phyloP scores from a whole-genome alignment of 2,797 vertebrate genomes.

The Hippopotamyrus pictus region DNA sequence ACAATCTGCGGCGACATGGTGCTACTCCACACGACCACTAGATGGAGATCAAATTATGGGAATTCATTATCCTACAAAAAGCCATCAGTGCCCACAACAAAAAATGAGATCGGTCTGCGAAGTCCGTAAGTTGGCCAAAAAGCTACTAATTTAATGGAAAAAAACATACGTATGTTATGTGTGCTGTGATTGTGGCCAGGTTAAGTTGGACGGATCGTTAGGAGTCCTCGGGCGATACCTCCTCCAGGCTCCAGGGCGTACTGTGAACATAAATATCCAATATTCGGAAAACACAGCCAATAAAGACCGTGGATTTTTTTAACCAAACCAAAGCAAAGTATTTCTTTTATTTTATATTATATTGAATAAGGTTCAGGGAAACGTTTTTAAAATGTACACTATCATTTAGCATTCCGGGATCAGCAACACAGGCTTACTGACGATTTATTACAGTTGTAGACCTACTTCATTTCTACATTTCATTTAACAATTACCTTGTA shows the following conservation, averaged over 20 bases:
- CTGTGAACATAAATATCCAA: background rate
- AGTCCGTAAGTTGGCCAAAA: background rate
- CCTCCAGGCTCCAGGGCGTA: background rate
- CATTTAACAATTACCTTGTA: background rate
- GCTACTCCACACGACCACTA: background rate
- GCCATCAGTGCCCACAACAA: background rate
- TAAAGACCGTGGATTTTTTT: background rate
- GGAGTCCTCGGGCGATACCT: background rate
- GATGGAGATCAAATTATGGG: background rate
- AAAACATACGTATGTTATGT: background rate
- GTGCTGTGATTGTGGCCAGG: background rate
- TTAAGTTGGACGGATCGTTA: background rate
- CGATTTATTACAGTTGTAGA: background rate
- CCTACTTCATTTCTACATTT: background rate
- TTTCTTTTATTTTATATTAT: background rate
- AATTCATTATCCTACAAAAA: background rate
- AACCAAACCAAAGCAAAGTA: background rate
- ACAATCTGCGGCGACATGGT: background rate
- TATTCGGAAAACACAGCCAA: background rate
- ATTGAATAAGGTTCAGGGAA: background rate
- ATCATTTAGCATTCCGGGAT: background rate
- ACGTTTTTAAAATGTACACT: background rate
- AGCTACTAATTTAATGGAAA: background rate
- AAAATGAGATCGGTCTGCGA: background rate
- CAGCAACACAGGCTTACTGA: background rate